Base-by-base conservation (phyloP, 2,888 invertebrate species). In the Phengaris arion region DNA sequence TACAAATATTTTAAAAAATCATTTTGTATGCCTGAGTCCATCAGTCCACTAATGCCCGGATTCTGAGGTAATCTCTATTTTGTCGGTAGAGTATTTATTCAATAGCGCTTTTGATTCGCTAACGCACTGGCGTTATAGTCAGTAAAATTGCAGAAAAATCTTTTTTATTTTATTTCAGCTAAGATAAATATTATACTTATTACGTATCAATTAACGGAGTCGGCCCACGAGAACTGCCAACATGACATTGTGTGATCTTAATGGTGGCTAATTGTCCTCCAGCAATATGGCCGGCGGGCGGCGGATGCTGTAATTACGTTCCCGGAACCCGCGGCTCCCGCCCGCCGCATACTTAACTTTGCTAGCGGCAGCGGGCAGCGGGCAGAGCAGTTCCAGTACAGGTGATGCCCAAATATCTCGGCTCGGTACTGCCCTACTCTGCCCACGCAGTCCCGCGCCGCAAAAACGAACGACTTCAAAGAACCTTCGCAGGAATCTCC, bases 281-380 rank as follows among this genome's bases (percentile, higher is more conserved):
- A 13, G 13, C 35, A 64, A 64, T 12, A 64, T 64, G 46, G 46
- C 69, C 15, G 69, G 15, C 45, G 91, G 87, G 90, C 88, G 84
- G 85, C 89, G 90, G 90, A 88, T 87, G 90, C 89, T 83, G 87
- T 92, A 92, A 92, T 92, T 90, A 89, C 86, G 82, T 92, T 92
- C 92, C 89, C 86, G 89, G 92, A 92, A 92, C 84, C 84, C 83
- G 83, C 81, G 78, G 79, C 78, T 78, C 72, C 77, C 78, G 78
- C 82, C 84, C 83, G 82, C 76, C 79, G 75, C 76, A 80, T 81
- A 79, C 77, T 77, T 76, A 77, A 76, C 77, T 75, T 79, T 78
- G 80, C 80, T 80, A 80, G 80, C 75, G 74, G 73, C 64, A 74
- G 74, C 54, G 46, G 69, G 74, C 75, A 45, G 68, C 46, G 77